A percentile compares a stretch with the other conserved stretches of the same genome.
Evolutionary conservation across 2,113 vertebrate species (phyloP).

Genomic region (Ia io): DNA sequence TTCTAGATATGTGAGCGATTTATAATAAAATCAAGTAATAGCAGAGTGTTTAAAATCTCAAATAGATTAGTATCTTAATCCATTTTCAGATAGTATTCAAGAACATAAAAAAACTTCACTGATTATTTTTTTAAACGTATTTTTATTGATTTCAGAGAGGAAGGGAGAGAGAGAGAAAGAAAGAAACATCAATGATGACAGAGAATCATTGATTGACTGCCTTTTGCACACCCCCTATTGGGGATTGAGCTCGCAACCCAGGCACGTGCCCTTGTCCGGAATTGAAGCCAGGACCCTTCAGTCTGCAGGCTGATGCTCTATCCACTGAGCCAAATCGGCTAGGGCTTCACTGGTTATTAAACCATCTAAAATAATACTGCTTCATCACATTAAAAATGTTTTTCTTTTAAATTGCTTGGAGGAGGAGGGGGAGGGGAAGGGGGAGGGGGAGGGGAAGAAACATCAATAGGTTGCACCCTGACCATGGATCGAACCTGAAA

Average conservation of each 20-base stretch:
- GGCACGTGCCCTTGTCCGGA: too few species aligned
- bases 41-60: background rate
- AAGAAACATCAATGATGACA: too few species aligned
- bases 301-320: too few species aligned
- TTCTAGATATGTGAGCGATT: background rate
- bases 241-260: too few species aligned
- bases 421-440: too few species aligned
- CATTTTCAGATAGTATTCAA: background rate
- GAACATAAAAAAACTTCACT: background rate
- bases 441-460: background rate
- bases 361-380: background rate
- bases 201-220: too few species aligned
- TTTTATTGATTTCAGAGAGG: too few species aligned
- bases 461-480: background rate
- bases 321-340: too few species aligned
- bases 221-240: too few species aligned
- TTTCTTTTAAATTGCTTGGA: background rate
- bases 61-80: background rate
- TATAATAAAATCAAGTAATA: constrained; percentile 24
- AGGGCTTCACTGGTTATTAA: background rate
- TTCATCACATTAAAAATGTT: background rate
- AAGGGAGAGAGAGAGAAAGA: too few species aligned
- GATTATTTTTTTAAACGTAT: background rate
- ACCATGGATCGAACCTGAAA: background rate
- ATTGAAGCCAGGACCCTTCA: too few species aligned